phyloP scores from a whole-genome alignment of 2,888 invertebrate species.

The Elegia similella region DNA sequence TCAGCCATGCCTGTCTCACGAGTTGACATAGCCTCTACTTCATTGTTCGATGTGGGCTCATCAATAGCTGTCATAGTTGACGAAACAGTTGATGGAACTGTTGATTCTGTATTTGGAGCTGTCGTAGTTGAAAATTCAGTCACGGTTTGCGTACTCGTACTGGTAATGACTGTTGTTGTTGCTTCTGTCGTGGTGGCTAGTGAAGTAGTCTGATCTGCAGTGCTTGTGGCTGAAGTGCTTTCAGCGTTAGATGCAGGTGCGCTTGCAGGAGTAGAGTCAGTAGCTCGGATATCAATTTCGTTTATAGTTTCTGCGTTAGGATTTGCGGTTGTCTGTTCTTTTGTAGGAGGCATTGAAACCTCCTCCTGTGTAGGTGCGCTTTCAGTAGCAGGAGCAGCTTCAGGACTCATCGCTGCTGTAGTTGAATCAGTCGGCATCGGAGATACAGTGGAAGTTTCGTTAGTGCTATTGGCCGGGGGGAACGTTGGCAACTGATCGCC shows the following conservation, averaged over 20 bases:
- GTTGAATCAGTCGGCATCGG: constrained; percentile 19
- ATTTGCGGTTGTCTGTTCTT: constrained; percentile 54
- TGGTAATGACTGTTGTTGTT: constrained; percentile 28
- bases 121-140: constrained; percentile 25
- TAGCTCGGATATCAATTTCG: constrained; percentile 42
- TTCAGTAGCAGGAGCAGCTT: constrained; percentile 1
- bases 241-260: constrained; percentile 49
- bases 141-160: constrained; percentile 21
- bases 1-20: constrained; percentile 20
- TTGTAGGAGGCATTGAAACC: constrained; percentile 36
- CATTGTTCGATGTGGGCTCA: constrained; percentile 45
- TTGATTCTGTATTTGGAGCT: constrained; percentile 29
- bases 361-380: constrained; percentile 31
- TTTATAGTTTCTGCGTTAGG: constrained; percentile 56
- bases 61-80: constrained; percentile 37
- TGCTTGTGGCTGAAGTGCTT: constrained; percentile 31
- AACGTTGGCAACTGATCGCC: constrained; percentile 57
- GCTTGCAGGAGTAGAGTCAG: constrained; percentile 42
- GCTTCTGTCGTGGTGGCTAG: constrained; percentile 24
- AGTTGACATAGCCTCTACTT: constrained; percentile 34
- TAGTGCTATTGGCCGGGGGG: constrained; percentile 38
- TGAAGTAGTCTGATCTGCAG: constrained; percentile 19
- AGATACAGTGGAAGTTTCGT: constrained; percentile 14
- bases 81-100: constrained; percentile 32
- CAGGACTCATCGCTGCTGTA: constrained; percentile 20